Evolutionary conservation across 2,113 vertebrate genomes (phyloP).

Genomic region (Abramis brama): DNA sequence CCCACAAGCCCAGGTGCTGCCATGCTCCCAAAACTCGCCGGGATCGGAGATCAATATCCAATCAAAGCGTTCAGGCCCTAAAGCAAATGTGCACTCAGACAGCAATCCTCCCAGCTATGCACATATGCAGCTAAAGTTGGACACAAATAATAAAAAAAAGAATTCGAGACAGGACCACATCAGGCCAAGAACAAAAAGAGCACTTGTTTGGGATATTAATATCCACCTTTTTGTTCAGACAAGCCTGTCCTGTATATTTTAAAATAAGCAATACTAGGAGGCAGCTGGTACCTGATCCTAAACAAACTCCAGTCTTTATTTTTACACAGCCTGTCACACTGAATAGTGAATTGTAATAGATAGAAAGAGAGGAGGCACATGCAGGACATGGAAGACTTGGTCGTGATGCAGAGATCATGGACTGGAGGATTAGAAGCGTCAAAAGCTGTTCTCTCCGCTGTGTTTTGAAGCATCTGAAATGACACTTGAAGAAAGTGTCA

Average conservation of each 20-base stretch:
- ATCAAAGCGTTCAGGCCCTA: slow-evolving; percentile 64
- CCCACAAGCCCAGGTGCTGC: neutral
- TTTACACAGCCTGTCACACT: slow-evolving; percentile 1
- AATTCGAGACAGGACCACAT: neutral
- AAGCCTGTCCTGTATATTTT: slow-evolving; percentile 42
- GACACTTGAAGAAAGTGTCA: slow-evolving; percentile 39
- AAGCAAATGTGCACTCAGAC: slow-evolving; percentile 51
- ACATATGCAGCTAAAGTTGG: neutral
- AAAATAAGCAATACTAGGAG: slow-evolving; percentile 11
- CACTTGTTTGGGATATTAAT: slow-evolving; percentile 46
- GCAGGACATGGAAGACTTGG: neutral
- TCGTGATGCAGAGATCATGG: slow-evolving; percentile 5
- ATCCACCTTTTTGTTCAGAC: slow-evolving; percentile 43
- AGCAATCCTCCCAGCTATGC: neutral
- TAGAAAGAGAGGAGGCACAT: neutral
- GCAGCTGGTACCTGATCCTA: slow-evolving; percentile 7
- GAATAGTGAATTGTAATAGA: slow-evolving; percentile 29
- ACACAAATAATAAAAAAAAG: slow-evolving; percentile 14
- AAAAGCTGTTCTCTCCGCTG: slow-evolving; percentile 39
- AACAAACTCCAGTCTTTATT: slow-evolving; percentile 9
- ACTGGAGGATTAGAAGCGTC: slow-evolving; percentile 10
- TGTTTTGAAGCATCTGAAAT: slow-evolving; percentile 47
- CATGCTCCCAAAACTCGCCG: slow-evolving; percentile 12
- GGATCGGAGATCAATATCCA: slow-evolving; percentile 71
- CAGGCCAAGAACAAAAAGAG: slow-evolving; percentile 2